phyloP scores from a whole-genome alignment of 2,113 vertebrate species.

The Toxostoma redivivum region DNA sequence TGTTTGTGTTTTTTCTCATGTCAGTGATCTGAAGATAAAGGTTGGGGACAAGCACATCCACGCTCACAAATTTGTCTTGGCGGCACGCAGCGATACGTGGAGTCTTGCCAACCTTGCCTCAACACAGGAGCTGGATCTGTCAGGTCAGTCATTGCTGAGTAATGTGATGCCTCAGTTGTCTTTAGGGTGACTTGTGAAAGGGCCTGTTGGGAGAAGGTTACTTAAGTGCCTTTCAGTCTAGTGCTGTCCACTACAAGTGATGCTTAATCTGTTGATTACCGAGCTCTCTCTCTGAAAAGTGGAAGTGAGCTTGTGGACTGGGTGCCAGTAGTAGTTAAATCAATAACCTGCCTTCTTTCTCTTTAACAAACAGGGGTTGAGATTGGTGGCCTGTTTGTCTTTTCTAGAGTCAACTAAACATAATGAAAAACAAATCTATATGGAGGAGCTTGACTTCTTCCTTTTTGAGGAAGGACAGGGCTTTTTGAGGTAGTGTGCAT shows the following conservation, averaged over 20 bases:
- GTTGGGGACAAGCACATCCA: conserved; percentile 77
- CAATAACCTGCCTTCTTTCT: background rate
- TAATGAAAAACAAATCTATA: conserved; percentile 11
- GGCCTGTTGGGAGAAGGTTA: background rate
- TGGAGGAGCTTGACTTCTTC: conserved; percentile 34
- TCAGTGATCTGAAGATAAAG: conserved; percentile 93
- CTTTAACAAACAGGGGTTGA: conserved; percentile 7
- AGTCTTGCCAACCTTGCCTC: conserved; percentile 86
- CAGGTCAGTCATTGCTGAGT: conserved; percentile 78
- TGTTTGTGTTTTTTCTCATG: background rate
- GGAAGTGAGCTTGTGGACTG: background rate
- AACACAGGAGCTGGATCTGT: conserved; percentile 88
- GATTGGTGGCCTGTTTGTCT: background rate
- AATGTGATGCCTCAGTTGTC: background rate
- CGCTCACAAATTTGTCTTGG: conserved; percentile 96
- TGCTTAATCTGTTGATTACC: background rate
- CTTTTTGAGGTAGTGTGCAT: conserved; percentile 3
- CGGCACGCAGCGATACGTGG: conserved; percentile 93
- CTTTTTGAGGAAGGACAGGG: conserved; percentile 10
- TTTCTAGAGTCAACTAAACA: background rate
- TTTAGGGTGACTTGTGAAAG: background rate
- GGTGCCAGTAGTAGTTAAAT: background rate
- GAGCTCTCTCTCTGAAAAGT: background rate
- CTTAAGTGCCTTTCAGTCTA: background rate
- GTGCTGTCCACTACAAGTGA: background rate